Conservation (phyloP, 2,113 vertebrate species). For the Synodontis membranacea region DNA sequence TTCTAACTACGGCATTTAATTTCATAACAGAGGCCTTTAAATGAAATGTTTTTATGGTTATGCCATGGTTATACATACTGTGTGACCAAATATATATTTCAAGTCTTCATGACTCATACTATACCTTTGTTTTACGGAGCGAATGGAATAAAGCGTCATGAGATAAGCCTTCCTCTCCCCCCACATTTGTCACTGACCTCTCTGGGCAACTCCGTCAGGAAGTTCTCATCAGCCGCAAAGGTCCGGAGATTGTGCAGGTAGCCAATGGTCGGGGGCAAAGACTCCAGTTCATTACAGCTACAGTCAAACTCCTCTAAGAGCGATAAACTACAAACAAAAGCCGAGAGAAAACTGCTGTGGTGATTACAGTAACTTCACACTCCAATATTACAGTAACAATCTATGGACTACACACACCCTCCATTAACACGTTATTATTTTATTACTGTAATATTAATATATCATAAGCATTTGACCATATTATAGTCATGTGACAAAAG, state of each 20-base stretch:
- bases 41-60: neutral
- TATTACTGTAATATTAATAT: slow-evolving; percentile 3
- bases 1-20: neutral
- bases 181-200: slow-evolving; percentile 75
- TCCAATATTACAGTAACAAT: neutral
- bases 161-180: neutral
- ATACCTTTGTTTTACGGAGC: neutral
- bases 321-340: slow-evolving; percentile 81
- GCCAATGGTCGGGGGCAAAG: slow-evolving; percentile 88
- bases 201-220: slow-evolving; percentile 90
- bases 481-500: neutral
- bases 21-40: neutral
- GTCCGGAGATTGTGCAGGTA: slow-evolving; percentile 94
- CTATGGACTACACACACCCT: neutral
- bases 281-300: slow-evolving; percentile 97
- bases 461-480: neutral
- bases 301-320: slow-evolving; percentile 97
- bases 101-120: neutral
- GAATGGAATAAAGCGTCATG: neutral
- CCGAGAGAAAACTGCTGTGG: slow-evolving; percentile 9
- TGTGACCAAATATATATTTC: neutral
- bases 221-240: slow-evolving; percentile 94
- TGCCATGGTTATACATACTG: neutral
- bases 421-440: neutral
- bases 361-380: slow-evolving; percentile 9